Conservation (phyloP, 2,113 vertebrate species). For the Gymnarchus niloticus region DNA sequence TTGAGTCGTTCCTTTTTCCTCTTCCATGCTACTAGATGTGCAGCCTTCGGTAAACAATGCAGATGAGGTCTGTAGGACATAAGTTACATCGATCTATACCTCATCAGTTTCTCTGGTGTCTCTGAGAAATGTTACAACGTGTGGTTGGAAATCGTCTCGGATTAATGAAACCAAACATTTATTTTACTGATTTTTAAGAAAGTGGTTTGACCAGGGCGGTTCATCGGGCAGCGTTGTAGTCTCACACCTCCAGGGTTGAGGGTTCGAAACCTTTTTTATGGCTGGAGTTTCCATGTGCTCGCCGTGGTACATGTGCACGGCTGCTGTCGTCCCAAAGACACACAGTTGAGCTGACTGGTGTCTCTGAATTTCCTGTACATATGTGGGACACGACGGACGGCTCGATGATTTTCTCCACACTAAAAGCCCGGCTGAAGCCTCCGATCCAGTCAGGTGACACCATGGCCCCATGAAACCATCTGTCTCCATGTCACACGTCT, state of each 20-base stretch:
- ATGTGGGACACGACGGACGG: no score
- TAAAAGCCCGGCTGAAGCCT: neutral
- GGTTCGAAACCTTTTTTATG: no score
- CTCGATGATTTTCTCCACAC: neutral
- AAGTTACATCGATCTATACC: neutral
- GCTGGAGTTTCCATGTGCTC: no score
- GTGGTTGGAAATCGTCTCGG: neutral
- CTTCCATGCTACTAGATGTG: neutral
- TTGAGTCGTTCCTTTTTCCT: conserved; percentile 20
- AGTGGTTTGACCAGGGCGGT: neutral
- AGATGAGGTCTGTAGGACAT: neutral
- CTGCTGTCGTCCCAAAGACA: no score
- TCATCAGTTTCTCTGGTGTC: neutral
- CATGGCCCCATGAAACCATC: neutral
- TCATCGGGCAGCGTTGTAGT: no score
- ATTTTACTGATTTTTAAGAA: neutral
- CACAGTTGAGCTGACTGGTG: no score
- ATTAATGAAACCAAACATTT: neutral
- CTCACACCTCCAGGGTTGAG: no score
- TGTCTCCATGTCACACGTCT: neutral
- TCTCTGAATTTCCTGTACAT: no score
- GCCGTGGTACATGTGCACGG: no score
- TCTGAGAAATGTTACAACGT: neutral
- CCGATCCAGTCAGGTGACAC: neutral
- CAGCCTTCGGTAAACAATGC: conserved; percentile 2